Base-by-base conservation (phyloP, 2,888 invertebrate species). In the Thumatha senex region DNA sequence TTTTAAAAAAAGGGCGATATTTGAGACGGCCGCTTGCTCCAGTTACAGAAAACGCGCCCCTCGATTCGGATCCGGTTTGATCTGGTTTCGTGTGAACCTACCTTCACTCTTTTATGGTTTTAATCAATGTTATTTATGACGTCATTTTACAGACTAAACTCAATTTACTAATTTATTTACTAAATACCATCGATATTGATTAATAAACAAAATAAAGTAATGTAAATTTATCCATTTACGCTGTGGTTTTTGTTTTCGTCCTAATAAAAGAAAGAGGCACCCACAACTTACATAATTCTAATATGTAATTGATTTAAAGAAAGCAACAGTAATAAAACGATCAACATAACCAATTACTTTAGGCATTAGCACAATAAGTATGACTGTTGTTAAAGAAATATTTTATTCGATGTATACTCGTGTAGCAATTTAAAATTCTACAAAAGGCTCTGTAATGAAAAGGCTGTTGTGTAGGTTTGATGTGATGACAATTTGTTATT, bases 1-100 rank as follows among this genome's bases (percentile, higher is more conserved):
- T 85, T n/a, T 89, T 89, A 85, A 85, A 87, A 83, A 86, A 86
- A 88, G 89, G 87, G 84, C 88, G 89, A 88, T 81, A 90, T 86
- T 84, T 84, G 88, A 90, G 86, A 78, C 82, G 80, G 71, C 75
- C 70, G 80, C 67, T 74, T 88, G 90, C 89, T 90, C 90, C 88
- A 90, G 89, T 91, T 90, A 86, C 89, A 81, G 84, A 82, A 81
- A 84, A 80, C 80, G 81, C 81, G 82, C 86, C 87, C 85, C 78
- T 80, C 67, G 80, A 79, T 82, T 84, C 78, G 84, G 78, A 89
- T 88, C 90, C 89, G 89, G 89, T 89, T 88, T 76, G 80, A 74
- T 85, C 82, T 80, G 75, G 85, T 87, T 86, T 85, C 82, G 75
- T 78, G 79, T 76, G 77, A 79, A 78, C 72, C 70, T 75, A 80